Conservation (phyloP, 2,113 vertebrate genomes). For the Rhabdornis inornatus region DNA sequence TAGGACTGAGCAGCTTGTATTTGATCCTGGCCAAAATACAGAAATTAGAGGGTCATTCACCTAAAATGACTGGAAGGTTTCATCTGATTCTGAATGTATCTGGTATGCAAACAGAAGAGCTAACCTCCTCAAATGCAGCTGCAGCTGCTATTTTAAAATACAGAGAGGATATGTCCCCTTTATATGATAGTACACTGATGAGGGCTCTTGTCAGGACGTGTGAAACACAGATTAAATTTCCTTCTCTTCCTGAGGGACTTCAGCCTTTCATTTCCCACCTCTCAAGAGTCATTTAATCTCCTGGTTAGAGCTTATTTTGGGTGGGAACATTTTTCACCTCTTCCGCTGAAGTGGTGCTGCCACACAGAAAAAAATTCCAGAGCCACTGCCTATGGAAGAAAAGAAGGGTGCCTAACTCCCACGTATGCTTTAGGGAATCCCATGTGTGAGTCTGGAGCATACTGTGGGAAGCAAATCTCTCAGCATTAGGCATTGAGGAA, state of each 20-base stretch:
- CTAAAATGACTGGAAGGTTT: background rate
- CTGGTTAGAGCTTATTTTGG: constrained; percentile 26
- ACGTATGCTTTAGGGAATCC: constrained; percentile 31
- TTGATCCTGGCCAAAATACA: background rate
- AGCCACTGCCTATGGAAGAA: background rate
- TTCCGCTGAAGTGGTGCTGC: background rate
- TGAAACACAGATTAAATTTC: constrained; percentile 25
- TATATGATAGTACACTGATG: background rate
- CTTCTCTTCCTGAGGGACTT: constrained; percentile 22
- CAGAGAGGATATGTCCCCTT: background rate
- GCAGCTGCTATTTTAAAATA: constrained; percentile 11
- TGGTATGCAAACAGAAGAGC: background rate
- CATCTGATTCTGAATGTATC: background rate
- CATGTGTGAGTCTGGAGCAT: background rate
- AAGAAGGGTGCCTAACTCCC: constrained; percentile 17
- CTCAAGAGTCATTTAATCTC: constrained; percentile 26
- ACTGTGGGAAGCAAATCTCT: constrained; percentile 11
- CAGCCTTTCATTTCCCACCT: constrained; percentile 5
- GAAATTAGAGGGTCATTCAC: background rate
- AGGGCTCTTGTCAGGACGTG: background rate
- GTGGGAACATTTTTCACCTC: constrained; percentile 45
- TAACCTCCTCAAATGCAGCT: background rate
- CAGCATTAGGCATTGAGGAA: background rate
- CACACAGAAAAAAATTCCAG: background rate
- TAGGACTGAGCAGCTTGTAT: background rate